Evolutionary conservation across 2,797 vertebrate genomes (phyloP), one percentile per base, ranked within the genome.

Genomic region (Astyanax mexicanus): DNA sequence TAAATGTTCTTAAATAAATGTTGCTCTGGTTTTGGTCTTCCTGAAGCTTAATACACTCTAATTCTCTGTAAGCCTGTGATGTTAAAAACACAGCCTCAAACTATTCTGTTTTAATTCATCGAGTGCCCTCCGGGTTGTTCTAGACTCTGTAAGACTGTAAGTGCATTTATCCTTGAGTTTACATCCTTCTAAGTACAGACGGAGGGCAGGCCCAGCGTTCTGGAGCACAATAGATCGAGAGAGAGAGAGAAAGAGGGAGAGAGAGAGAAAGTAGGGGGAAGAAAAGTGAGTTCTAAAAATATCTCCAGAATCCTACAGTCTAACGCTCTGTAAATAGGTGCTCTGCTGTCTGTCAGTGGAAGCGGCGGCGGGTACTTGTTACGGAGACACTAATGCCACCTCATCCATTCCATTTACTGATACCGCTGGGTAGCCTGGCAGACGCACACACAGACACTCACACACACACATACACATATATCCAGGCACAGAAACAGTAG

Each of bases 321-420:
- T 81, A 61, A 71, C 44, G 72, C 81, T 81, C 84, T 77, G 89
- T 91, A 91, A 92, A 92, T 86, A 92, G 86, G 80, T 81, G 85
- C 70, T 68, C 75, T 75, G 72, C 70, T 79, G 69, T 72, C 74
- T 72, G 84, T 79, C 81, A 78, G 61, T 25, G 70, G 80, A 80
- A 83, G 85, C 19, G 55, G 90, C 89, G 89, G 86, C 81, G 84
- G 88, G 84, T 86, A 90, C 88, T 91, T 88, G 88, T 91, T 92
- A 88, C 82, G 71, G 67, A 90, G 83, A 89, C 87, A 84, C 55
- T 58, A 58, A 87, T 72, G 61, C 78, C 65, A 80, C 81, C 81
- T 88, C 87, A 90, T 89, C 84, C 82, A 86, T 88, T 88, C 81
- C 83, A 83, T 77, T 78, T 70, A 64, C 58, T 80, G 76, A 84